Conservation (phyloP, 2,113 vertebrate species). For the Shinisaurus crocodilurus region DNA sequence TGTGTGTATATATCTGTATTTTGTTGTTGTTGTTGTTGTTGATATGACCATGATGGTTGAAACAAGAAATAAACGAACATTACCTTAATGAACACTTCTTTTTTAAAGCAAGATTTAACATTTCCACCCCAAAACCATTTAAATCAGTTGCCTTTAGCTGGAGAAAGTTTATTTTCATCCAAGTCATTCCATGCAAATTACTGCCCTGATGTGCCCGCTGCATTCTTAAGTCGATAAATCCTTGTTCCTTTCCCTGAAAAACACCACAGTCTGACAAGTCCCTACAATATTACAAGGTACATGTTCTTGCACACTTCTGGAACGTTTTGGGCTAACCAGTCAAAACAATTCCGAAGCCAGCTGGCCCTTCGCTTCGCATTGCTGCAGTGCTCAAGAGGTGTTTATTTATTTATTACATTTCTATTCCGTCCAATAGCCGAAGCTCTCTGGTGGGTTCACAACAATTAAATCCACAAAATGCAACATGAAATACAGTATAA, state of each 20-base stretch:
- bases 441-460: too few relatives aligned
- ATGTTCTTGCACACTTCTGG: constrained; percentile 28
- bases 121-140: neutral
- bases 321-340: constrained; percentile 11
- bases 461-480: too few relatives aligned
- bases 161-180: neutral
- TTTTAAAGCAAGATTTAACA: neutral
- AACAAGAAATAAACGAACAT: too few relatives aligned
- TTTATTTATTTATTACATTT: too few relatives aligned
- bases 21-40: neutral
- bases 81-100: neutral
- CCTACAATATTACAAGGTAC: constrained; percentile 33
- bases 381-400: neutral
- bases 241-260: constrained; percentile 12
- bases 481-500: too few relatives aligned
- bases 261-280: constrained; percentile 8
- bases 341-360: constrained; percentile 8
- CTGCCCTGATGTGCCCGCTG: neutral
- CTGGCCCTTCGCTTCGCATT: neutral
- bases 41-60: too few relatives aligned
- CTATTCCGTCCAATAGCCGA: too few relatives aligned
- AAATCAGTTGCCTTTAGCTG: neutral
- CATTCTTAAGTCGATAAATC: constrained; percentile 34
- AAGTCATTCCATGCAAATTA: neutral
- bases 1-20: too few relatives aligned